Evolutionary conservation across 37 sponge, comb jelly and placozoan genomes (phyloP).

Genomic region (Aphrocallistes beatrix): DNA sequence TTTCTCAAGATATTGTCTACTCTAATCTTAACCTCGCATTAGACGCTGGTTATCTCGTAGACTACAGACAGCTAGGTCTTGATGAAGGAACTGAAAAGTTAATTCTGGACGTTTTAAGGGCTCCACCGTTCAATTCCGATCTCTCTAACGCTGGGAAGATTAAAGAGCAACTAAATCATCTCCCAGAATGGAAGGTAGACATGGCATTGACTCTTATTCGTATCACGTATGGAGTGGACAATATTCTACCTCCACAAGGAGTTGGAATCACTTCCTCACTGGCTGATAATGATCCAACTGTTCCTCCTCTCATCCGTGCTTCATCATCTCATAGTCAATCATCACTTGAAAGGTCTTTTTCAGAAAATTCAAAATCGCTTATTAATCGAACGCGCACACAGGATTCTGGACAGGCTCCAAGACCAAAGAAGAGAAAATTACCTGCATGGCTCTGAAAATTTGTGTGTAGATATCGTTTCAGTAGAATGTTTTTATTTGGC

Average conservation of each 20-base stretch:
- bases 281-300: no score
- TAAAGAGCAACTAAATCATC: not conserved
- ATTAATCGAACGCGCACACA: no score
- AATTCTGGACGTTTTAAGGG: not conserved
- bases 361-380: no score
- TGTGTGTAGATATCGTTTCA: no score
- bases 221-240: not conserved
- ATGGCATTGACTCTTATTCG: not conserved
- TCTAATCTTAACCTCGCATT: not conserved
- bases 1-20: not conserved
- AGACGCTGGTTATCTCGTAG: not conserved
- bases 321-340: no score
- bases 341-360: no score
- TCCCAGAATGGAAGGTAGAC: not conserved
- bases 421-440: not conserved
- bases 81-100: not conserved
- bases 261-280: no score
- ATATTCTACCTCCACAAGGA: not conserved
- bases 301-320: no score
- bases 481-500: no score
- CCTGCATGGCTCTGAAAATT: slow-evolving; percentile 14
- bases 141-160: not conserved
- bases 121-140: not conserved
- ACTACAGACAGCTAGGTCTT: not conserved
- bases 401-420: not conserved